phyloP scores from a whole-genome alignment of 2,797 vertebrate genomes.

The Amblyraja radiata region DNA sequence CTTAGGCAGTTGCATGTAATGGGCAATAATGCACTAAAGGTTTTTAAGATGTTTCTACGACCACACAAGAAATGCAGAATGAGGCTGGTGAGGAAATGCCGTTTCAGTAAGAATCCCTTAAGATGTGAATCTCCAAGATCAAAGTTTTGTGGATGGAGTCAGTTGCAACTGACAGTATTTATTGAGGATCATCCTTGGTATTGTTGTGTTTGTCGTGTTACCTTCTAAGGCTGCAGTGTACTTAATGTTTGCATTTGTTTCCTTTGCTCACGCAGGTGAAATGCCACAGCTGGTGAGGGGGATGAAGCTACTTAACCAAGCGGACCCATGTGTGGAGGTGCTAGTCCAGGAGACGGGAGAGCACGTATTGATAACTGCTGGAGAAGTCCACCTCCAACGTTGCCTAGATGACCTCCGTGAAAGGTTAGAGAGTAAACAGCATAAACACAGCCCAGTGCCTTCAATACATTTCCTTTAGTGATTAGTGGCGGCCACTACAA shows the following conservation, averaged over 20 bases:
- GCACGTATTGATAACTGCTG: slow-evolving; percentile 89
- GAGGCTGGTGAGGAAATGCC: background rate
- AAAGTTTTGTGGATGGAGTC: background rate
- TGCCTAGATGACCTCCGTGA: slow-evolving; percentile 88
- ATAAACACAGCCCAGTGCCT: background rate
- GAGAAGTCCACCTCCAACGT: slow-evolving; percentile 91
- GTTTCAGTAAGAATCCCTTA: background rate
- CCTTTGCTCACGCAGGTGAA: slow-evolving; percentile 62
- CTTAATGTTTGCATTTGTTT: slow-evolving; percentile 7
- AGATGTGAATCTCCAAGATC: background rate
- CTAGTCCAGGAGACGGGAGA: slow-evolving; percentile 94
- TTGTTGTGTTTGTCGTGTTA: no score
- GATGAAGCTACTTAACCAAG: slow-evolving; percentile 93
- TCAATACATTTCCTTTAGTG: background rate
- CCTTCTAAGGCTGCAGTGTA: background rate
- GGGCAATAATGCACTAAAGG: background rate
- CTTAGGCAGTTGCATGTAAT: background rate
- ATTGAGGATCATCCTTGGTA: background rate
- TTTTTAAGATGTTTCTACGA: background rate
- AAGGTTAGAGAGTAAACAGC: slow-evolving; percentile 60
- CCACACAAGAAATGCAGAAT: background rate
- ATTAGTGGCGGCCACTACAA: background rate
- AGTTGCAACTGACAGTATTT: background rate
- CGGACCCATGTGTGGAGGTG: slow-evolving; percentile 88
- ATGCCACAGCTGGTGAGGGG: slow-evolving; percentile 89